phyloP scores from a whole-genome alignment of 2,888 invertebrate species.

The Lycaena phlaeas region DNA sequence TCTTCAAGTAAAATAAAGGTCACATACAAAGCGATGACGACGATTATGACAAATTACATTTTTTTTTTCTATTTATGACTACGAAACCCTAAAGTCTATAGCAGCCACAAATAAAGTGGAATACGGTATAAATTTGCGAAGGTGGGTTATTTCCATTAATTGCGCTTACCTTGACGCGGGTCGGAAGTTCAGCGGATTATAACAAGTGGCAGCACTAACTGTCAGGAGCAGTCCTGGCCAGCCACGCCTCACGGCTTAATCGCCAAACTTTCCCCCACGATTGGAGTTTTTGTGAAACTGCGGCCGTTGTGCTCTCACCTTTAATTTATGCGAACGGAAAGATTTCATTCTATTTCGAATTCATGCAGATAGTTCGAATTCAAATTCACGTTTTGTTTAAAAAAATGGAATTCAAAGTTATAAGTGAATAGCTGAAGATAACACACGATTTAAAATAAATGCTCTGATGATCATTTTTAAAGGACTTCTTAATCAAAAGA shows the following conservation, averaged over 20 bases:
- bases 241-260: slow-evolving; percentile 69
- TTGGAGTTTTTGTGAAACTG: slow-evolving; percentile 68
- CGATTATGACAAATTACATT: no score
- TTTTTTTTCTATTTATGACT: no score
- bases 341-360: slow-evolving; percentile 20
- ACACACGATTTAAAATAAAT: no score
- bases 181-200: slow-evolving; percentile 69
- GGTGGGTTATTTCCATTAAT: slow-evolving; percentile 57
- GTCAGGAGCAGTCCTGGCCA: slow-evolving; percentile 65
- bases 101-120: slow-evolving; percentile 1
- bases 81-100: no score
- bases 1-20: no score
- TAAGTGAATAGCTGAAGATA: no score
- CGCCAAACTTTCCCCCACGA: slow-evolving; percentile 68
- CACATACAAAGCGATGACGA: no score
- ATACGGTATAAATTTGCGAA: slow-evolving; percentile 39
- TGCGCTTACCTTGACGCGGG: slow-evolving; percentile 67
- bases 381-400: no score
- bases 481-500: no score
- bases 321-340: slow-evolving; percentile 63
- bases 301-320: slow-evolving; percentile 45
- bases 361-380: background rate
- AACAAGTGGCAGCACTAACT: slow-evolving; percentile 70
- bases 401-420: no score
- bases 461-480: no score